phyloP scores from a whole-genome alignment of 2,888 invertebrate genomes.

The Orthosia incerta region DNA sequence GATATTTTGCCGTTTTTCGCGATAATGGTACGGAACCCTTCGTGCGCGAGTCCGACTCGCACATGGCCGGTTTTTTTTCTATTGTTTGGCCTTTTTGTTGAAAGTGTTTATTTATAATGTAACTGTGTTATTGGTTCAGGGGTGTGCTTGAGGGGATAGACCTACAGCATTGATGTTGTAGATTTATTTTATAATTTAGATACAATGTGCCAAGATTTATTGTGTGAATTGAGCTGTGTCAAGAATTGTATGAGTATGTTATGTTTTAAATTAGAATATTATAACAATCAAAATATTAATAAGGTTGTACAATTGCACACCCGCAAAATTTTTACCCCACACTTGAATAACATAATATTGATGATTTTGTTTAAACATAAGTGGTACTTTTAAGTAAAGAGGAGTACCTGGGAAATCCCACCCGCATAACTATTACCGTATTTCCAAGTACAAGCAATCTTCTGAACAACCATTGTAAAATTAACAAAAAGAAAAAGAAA shows the following conservation, averaged over 20 bases:
- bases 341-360: not conserved
- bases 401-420: not conserved
- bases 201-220: constrained; percentile 36
- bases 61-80: too few relatives aligned
- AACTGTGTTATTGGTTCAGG: constrained; percentile 49
- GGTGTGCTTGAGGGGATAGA: constrained; percentile 48
- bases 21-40: too few relatives aligned
- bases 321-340: too few relatives aligned
- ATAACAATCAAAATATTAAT: not conserved
- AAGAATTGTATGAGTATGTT: not conserved
- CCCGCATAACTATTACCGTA: not conserved
- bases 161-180: constrained; percentile 51
- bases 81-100: constrained; percentile 39
- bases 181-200: constrained; percentile 51
- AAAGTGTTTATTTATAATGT: constrained; percentile 55
- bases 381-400: too few relatives aligned
- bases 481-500: not conserved
- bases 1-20: too few relatives aligned
- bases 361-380: not conserved
- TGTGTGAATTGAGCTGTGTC: constrained; percentile 27
- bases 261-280: not conserved
- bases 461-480: not conserved
- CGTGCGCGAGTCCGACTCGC: too few relatives aligned
- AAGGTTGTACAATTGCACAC: too few relatives aligned
- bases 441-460: not conserved